Evolutionary conservation across 1,140 invertebrate genomes (phyloP).

Genomic region (Drosophila leontia): DNA sequence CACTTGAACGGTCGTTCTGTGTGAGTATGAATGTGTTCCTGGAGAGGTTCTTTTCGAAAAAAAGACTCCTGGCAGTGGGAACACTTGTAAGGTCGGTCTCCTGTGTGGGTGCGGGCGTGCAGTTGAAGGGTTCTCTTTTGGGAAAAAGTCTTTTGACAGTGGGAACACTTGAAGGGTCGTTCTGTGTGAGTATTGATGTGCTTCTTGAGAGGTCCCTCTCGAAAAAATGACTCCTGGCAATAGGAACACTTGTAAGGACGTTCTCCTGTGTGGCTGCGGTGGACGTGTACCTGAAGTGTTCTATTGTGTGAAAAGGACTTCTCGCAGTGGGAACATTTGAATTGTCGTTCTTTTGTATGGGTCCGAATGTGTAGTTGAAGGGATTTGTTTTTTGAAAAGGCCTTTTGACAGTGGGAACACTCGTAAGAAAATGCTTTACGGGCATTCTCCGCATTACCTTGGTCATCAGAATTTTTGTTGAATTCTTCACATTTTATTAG

Average conservation of each 20-base stretch:
- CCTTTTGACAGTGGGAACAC: neutral
- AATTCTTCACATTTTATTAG: neutral
- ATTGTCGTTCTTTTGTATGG: neutral
- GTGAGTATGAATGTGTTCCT: neutral
- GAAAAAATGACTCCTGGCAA: neutral
- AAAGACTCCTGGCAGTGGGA: neutral
- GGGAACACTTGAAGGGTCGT: neutral
- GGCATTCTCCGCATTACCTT: neutral
- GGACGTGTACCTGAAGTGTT: neutral
- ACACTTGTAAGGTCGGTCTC: neutral
- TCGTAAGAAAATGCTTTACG: neutral
- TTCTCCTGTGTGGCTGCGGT: neutral
- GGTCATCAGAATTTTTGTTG: neutral
- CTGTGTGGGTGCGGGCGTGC: neutral
- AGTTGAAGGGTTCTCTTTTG: neutral
- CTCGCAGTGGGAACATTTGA: neutral
- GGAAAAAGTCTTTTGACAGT: neutral
- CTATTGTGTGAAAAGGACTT: neutral
- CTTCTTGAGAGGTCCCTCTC: neutral
- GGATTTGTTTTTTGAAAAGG: neutral
- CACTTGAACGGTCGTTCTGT: neutral
- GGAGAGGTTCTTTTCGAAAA: neutral
- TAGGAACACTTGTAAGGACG: neutral
- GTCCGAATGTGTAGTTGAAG: neutral
- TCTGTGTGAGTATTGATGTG: neutral